A percentile compares a stretch with the other conserved stretches of the same genome.
Evolutionary conservation across 2,113 vertebrate species (phyloP).

Genomic region (Apteryx owenii): DNA sequence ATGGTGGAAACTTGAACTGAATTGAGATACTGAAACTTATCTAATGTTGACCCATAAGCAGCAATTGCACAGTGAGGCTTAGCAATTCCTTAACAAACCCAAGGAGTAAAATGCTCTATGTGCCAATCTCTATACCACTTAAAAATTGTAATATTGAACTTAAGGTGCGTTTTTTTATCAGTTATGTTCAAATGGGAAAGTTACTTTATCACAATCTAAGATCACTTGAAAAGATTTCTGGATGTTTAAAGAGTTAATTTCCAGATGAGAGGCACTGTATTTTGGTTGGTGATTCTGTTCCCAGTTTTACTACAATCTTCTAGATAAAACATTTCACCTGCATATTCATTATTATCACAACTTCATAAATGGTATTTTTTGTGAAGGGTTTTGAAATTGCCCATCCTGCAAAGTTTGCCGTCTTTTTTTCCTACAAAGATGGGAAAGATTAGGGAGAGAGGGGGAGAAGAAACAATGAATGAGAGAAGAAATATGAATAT

Average conservation of each 20-base stretch:
- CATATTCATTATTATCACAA: neutral
- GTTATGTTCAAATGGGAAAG: neutral
- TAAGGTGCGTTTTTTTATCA: neutral
- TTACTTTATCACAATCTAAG: neutral
- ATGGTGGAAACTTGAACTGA: neutral
- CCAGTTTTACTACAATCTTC: neutral
- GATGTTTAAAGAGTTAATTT: neutral
- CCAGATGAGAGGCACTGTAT: neutral
- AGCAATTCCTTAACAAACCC: neutral
- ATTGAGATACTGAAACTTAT: neutral
- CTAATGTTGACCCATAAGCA: neutral
- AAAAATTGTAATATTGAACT: fast-evolving
- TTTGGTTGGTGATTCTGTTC: neutral
- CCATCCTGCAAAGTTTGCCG: neutral
- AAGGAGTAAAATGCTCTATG: fast-evolving
- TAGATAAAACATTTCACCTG: neutral
- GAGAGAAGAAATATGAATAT: neutral
- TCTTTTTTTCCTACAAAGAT: neutral
- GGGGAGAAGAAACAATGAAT: neutral
- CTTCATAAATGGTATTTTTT: neutral
- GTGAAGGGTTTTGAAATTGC: neutral
- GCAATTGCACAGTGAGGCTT: neutral
- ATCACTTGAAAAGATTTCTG: neutral
- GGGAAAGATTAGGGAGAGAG: neutral
- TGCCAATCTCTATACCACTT: neutral